Percentiles rank a stretch among this genome's conserved stretches.
These are phyloP conservation scores for Campylomormyrus numenius DNA, from an alignment of 2,113 vertebrate genomes.

Conservation along the genomic window DNA sequence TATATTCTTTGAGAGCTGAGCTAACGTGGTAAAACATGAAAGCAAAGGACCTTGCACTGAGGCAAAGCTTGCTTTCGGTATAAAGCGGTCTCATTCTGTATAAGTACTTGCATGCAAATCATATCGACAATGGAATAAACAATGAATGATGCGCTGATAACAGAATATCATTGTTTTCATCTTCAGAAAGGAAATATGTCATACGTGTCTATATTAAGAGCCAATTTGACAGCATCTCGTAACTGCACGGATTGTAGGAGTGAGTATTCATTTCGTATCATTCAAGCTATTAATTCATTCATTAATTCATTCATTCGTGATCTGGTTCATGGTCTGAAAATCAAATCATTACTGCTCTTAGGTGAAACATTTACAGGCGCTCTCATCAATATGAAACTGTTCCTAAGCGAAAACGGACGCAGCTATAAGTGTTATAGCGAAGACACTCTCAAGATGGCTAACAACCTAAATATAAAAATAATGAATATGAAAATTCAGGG, in stretches of 20 bases:
- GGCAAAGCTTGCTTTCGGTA: neutral
- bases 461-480: slow-evolving; percentile 58
- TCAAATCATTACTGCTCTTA: slow-evolving; percentile 30
- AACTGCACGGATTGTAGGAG: slow-evolving; percentile 46
- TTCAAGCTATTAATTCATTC: neutral
- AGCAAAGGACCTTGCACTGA: neutral
- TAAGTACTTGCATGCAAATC: neutral
- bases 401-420: slow-evolving; percentile 51
- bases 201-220: slow-evolving; percentile 56
- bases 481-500: slow-evolving; percentile 71
- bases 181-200: slow-evolving; percentile 61
- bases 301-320: neutral
- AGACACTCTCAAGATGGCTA: slow-evolving; percentile 49
- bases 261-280: slow-evolving; percentile 34
- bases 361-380: slow-evolving; percentile 43
- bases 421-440: slow-evolving; percentile 72
- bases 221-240: slow-evolving; percentile 42
- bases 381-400: slow-evolving; percentile 50
- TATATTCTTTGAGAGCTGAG: neutral
- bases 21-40: neutral
- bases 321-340: neutral
- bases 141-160: slow-evolving; percentile 23
- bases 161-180: slow-evolving; percentile 28
- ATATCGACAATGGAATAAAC: neutral
- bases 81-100: neutral